A percentile compares a stretch with the other conserved stretches of the same genome.
Evolutionary conservation across 2,888 invertebrate genomes (phyloP).

Genomic region (Dugesia japonica): DNA sequence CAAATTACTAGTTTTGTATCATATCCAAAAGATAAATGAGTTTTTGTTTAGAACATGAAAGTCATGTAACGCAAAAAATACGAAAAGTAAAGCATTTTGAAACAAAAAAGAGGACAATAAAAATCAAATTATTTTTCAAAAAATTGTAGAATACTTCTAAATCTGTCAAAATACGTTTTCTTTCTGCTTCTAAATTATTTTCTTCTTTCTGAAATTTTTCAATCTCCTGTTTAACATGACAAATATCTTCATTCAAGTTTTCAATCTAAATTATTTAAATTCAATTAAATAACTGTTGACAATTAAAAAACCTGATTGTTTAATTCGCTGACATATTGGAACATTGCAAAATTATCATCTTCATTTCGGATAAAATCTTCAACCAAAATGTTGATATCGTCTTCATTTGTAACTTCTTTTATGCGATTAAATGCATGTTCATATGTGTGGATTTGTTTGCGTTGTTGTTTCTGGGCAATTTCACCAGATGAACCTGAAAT

Average conservation of each 20-base stretch:
- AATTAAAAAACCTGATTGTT: slow-evolving; percentile 51
- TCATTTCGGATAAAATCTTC: slow-evolving; percentile 63
- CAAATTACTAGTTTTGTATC: too few species aligned
- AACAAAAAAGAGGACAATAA: neutral
- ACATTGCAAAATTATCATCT: slow-evolving; percentile 72
- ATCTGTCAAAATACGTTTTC: slow-evolving; percentile 37
- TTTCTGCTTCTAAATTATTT: slow-evolving; percentile 37
- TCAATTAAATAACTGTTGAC: neutral
- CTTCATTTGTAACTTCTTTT: slow-evolving; percentile 49
- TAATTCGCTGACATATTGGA: slow-evolving; percentile 71
- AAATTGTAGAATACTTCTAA: slow-evolving; percentile 37
- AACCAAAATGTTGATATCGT: slow-evolving; percentile 51
- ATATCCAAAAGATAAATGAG: too few species aligned
- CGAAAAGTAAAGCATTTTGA: neutral
- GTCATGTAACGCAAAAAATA: neutral
- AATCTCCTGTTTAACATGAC: slow-evolving; percentile 50
- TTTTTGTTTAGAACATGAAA: too few species aligned
- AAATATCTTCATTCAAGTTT: slow-evolving; percentile 38
- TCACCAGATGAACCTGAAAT: slow-evolving; percentile 52
- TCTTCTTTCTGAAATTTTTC: slow-evolving; percentile 38
- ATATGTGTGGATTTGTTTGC: slow-evolving; percentile 58
- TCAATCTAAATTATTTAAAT: slow-evolving; percentile 27
- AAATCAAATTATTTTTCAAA: neutral
- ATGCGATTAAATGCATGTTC: slow-evolving; percentile 61
- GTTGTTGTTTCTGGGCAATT: slow-evolving; percentile 54